Conservation (phyloP, 2,113 vertebrate species). For the Physeter macrocephalus region DNA sequence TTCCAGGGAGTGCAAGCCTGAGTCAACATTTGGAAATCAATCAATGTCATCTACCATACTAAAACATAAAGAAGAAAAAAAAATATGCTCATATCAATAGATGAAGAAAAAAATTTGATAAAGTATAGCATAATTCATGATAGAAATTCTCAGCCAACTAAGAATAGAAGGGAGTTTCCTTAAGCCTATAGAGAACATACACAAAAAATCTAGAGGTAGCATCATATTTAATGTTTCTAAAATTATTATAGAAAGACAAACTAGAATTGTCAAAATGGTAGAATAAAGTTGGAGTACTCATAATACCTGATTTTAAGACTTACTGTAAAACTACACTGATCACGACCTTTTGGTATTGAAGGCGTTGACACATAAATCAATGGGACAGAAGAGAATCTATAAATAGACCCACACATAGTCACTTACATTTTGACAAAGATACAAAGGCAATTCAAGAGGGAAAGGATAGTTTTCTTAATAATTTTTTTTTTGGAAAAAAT, state of each 20-base stretch:
- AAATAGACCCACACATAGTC: not conserved
- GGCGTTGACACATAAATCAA: not conserved
- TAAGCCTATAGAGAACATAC: not conserved
- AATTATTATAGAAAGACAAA: not conserved
- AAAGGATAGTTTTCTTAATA: not conserved
- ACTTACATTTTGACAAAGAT: not conserved
- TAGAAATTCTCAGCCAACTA: not conserved
- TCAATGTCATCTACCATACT: not conserved
- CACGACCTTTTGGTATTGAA: not conserved
- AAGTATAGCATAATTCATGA: not conserved
- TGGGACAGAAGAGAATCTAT: not conserved
- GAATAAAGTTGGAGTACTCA: not conserved
- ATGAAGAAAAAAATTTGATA: not conserved
- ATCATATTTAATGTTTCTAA: not conserved
- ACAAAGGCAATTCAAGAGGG: not conserved
- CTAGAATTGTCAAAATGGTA: not conserved
- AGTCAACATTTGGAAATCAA: not conserved
- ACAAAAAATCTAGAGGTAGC: not conserved
- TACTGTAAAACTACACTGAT: not conserved
- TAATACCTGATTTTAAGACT: not conserved
- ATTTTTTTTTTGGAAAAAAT: not conserved
- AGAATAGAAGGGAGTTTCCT: not conserved
- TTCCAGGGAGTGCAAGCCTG: not conserved
- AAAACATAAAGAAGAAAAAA: not conserved
- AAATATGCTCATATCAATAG: not conserved